Conservation (phyloP, 2,113 vertebrate genomes). For the Atrichornis clamosus region DNA sequence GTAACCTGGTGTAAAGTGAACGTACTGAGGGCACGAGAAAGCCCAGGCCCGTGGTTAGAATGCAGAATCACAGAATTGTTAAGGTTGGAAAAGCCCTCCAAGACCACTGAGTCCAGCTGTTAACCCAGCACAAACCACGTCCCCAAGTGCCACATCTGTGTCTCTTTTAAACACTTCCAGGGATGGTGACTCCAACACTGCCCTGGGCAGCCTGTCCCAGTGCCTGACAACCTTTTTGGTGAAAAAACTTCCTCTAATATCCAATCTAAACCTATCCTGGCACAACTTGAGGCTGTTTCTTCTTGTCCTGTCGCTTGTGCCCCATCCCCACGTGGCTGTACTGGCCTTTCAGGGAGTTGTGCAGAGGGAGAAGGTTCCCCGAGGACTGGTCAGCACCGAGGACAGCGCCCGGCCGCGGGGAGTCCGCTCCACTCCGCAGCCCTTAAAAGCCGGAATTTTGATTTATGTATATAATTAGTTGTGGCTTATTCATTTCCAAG, state of each 20-base stretch:
- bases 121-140: neutral
- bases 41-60: neutral
- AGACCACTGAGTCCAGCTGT: neutral
- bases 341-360: fast-evolving
- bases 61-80: neutral
- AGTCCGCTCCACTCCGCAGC: fast-evolving
- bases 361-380: neutral
- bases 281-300: fast-evolving
- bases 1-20: fast-evolving
- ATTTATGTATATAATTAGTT: fast-evolving
- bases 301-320: neutral
- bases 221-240: neutral
- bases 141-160: neutral
- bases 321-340: neutral
- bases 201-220: neutral
- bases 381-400: neutral
- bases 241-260: neutral
- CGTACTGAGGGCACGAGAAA: neutral
- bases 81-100: neutral
- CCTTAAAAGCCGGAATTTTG: fast-evolving
- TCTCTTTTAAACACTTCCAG: neutral
- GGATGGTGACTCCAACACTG: neutral
- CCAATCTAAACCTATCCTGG: neutral
- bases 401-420: neutral
- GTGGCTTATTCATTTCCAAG: fast-evolving